phyloP scores from a whole-genome alignment of 2,888 invertebrate genomes.

The Drosophila rellima region DNA sequence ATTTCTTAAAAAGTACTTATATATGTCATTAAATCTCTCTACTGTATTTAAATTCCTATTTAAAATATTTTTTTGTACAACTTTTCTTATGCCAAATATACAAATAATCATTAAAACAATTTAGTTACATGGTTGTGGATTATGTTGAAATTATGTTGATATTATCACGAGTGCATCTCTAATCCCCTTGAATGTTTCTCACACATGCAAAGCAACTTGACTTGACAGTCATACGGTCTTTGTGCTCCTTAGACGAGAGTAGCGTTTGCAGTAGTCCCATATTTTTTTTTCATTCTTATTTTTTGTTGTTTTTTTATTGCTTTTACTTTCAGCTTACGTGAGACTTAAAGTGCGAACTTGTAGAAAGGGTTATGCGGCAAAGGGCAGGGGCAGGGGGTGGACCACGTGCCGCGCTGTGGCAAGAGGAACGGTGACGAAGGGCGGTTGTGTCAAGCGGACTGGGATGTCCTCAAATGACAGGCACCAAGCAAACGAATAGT shows the following conservation, averaged over 20 bases:
- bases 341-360: slow-evolving; percentile 61
- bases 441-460: slow-evolving; percentile 8
- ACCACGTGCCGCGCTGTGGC: slow-evolving; percentile 23
- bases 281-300: slow-evolving; percentile 35
- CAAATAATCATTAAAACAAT: not conserved
- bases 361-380: slow-evolving; percentile 49
- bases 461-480: slow-evolving; percentile 50
- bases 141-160: slow-evolving; percentile 7
- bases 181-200: slow-evolving; percentile 35
- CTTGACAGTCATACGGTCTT: slow-evolving; percentile 52
- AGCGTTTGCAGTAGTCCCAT: slow-evolving; percentile 52
- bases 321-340: slow-evolving; percentile 69
- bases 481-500: slow-evolving; percentile 41
- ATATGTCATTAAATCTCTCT: too few relatives aligned
- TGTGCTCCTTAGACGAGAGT: slow-evolving; percentile 29
- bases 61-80: not conserved
- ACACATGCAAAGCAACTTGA: slow-evolving; percentile 59
- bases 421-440: not conserved
- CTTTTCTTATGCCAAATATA: not conserved
- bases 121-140: not conserved
- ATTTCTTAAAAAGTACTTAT: not conserved
- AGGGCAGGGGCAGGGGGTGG: slow-evolving; percentile 13
- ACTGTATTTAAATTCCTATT: too few relatives aligned
- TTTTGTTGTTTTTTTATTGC: slow-evolving; percentile 46
- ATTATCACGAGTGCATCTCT: slow-evolving; percentile 23